A percentile compares a stretch with the other conserved stretches of the same genome.
Evolutionary conservation across 2,797 vertebrate species (phyloP).

Genomic region (Pipistrellus kuhlii): DNA sequence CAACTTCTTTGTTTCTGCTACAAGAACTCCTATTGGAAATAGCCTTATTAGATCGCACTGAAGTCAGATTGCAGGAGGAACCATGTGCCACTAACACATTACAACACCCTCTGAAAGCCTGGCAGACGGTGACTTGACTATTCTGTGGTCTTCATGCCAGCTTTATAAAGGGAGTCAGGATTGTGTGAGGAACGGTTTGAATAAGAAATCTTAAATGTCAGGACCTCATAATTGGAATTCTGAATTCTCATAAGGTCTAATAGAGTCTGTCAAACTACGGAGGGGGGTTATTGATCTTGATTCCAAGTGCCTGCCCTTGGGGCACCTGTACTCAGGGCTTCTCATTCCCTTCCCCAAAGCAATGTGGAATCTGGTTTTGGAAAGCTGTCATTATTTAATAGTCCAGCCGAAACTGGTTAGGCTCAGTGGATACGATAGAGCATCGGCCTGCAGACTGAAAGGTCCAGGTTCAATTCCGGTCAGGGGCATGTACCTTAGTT

Average conservation of each 20-base stretch:
- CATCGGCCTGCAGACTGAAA: no score
- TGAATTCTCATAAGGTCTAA: not conserved
- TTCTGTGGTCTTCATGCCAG: not conserved
- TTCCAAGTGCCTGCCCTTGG: not conserved
- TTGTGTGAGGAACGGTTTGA: conserved; percentile 32
- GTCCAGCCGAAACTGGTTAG: no score
- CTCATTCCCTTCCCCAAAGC: not conserved
- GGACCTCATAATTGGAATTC: conserved; percentile 24
- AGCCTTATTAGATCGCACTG: not conserved
- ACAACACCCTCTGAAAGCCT: not conserved
- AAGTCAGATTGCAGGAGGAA: not conserved
- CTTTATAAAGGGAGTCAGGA: not conserved
- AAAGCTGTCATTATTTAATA: not conserved
- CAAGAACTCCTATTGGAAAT: not conserved
- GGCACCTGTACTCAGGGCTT: no score
- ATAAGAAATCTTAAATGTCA: conserved; percentile 38
- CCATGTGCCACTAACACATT: not conserved
- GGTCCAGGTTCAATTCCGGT: no score
- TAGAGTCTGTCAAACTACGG: not conserved
- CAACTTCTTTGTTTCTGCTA: not conserved
- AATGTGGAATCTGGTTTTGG: not conserved
- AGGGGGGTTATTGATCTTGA: not conserved
- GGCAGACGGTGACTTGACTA: not conserved
- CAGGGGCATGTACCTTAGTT: no score
- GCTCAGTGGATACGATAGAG: no score